Conservation (phyloP, 2,888 invertebrate genomes). For the Parnassius glacialis region DNA sequence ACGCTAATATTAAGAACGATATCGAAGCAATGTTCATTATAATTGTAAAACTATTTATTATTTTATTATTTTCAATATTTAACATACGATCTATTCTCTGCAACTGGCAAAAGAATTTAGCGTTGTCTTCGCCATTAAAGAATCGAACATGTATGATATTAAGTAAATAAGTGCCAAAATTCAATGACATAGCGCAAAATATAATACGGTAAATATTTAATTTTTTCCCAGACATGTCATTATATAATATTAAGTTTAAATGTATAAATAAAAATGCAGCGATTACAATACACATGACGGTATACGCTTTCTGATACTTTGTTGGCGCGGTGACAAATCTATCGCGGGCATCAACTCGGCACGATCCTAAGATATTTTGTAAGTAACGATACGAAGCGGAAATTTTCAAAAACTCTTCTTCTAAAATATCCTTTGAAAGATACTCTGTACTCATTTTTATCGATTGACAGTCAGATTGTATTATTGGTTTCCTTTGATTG, state of each 20-base stretch:
- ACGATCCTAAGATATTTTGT: conserved; percentile 48
- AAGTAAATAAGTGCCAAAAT: conserved; percentile 36
- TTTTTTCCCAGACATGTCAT: conserved; percentile 14
- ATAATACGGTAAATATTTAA: conserved; percentile 25
- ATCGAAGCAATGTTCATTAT: conserved; percentile 31
- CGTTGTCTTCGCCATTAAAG: conserved; percentile 44
- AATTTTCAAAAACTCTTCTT: conserved; percentile 45
- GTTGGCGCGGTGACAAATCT: conserved; percentile 49
- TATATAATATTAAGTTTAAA: conserved; percentile 20
- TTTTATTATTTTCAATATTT: conserved; percentile 44
- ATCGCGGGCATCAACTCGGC: conserved; percentile 48
- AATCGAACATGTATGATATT: conserved; percentile 52
- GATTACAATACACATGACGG: conserved; percentile 34
- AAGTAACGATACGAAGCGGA: conserved; percentile 40
- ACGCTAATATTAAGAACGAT: conserved; percentile 27
- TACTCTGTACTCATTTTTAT: conserved; percentile 40
- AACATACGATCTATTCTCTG: conserved; percentile 56
- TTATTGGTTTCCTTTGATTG: too few relatives aligned
- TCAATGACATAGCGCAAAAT: conserved; percentile 25
- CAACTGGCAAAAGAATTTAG: conserved; percentile 48
- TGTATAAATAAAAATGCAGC: conserved; percentile 24
- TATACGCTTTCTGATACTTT: conserved; percentile 46
- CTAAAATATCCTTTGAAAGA: conserved; percentile 51
- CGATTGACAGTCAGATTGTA: background rate
- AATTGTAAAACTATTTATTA: conserved; percentile 37